These are phyloP conservation scores for Eupithecia pulchellata DNA, from an alignment of 2,888 invertebrate species.

Conservation along the genomic window DNA sequence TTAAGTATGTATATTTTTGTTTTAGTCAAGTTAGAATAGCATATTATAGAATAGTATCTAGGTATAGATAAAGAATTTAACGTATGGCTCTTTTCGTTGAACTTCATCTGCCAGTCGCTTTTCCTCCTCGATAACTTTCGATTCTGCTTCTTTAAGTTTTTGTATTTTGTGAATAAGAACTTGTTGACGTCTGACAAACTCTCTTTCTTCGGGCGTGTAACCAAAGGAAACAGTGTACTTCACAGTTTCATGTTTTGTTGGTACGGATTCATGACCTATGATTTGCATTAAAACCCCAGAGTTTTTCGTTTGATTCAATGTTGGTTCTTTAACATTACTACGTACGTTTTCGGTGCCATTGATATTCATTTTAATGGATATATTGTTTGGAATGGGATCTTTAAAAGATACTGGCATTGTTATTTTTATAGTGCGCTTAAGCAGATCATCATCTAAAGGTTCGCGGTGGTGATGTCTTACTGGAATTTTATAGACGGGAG, in stretches of 20 bases:
- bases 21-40: neutral
- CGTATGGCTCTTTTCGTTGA: neutral
- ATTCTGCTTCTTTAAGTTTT: neutral
- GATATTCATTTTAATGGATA: neutral
- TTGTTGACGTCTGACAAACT: neutral
- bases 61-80: neutral
- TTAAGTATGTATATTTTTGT: neutral
- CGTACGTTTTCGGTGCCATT: neutral
- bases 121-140: neutral
- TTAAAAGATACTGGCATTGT: conserved; percentile 30
- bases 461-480: conserved; percentile 11
- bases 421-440: conserved; percentile 24
- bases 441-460: conserved; percentile 21
- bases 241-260: neutral
- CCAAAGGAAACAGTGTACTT: neutral
- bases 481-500: neutral
- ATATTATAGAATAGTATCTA: neutral
- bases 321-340: conserved; percentile 9
- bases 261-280: neutral
- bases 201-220: neutral
- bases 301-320: neutral
- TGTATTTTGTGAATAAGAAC: neutral
- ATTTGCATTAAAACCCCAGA: conserved; percentile 17
- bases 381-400: conserved; percentile 19
- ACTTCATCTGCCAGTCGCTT: conserved; percentile 9